Conservation (phyloP, 2,113 vertebrate species). For the Microtus richardsoni region DNA sequence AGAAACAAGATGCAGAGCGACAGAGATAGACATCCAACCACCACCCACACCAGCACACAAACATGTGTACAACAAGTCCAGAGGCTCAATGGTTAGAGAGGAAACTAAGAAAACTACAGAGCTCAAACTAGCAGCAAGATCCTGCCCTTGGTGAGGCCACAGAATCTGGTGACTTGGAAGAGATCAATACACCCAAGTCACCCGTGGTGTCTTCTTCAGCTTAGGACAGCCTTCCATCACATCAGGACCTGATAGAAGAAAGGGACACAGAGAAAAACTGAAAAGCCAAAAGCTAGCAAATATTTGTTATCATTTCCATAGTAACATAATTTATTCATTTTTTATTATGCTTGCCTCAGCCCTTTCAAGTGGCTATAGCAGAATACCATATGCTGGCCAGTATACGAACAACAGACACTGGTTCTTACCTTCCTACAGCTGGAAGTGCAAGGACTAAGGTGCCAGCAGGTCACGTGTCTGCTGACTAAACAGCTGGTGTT, state of each 20-base stretch:
- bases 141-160: background rate
- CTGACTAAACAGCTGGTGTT: background rate
- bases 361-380: background rate
- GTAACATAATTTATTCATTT: background rate
- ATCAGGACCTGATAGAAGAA: background rate
- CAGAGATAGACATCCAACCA: background rate
- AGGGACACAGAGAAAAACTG: background rate
- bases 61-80: background rate
- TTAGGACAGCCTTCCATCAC: background rate
- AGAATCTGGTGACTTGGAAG: background rate
- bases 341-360: background rate
- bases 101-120: background rate
- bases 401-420: background rate
- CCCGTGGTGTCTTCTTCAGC: too few relatives aligned
- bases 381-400: background rate
- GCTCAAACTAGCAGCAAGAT: background rate
- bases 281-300: background rate
- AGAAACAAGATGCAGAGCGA: background rate
- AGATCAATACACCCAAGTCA: background rate
- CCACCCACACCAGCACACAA: background rate
- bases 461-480: background rate
- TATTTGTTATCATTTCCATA: background rate
- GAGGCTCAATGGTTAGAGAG: background rate
- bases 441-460: background rate
- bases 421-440: too few relatives aligned